Percentiles rank a stretch among this genome's conserved stretches.
These are phyloP conservation scores for Ianthella basta DNA, from an alignment of 37 sponge, comb jelly and placozoan genomes.

Conservation along the genomic window DNA sequence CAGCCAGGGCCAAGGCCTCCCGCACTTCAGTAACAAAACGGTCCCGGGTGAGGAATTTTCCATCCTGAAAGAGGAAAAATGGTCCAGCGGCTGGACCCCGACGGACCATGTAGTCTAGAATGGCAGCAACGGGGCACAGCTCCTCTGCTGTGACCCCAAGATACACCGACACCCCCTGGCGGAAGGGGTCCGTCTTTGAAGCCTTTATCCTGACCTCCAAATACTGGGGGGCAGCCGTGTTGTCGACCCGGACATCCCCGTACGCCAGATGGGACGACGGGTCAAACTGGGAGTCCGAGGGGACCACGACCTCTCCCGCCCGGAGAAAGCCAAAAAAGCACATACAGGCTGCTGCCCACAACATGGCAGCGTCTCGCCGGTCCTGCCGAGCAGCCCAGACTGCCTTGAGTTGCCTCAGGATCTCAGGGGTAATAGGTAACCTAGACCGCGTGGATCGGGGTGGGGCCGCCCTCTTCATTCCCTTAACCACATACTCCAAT, in stretches of 20 bases:
- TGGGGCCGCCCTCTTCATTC: neutral
- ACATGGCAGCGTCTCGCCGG: neutral
- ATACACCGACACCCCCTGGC: neutral
- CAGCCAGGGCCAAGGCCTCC: neutral
- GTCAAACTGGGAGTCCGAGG: neutral
- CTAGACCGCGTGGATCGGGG: neutral
- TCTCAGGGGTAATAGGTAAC: conserved; percentile 32
- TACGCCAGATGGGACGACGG: neutral
- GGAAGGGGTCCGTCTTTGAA: conserved; percentile 16
- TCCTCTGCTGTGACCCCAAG: neutral
- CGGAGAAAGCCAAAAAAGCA: conserved; percentile 1
- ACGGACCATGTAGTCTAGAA: neutral
- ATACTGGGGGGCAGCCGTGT: neutral
- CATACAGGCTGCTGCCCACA: neutral
- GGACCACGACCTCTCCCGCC: conserved; percentile 1
- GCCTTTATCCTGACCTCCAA: neutral
- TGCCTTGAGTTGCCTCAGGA: neutral
- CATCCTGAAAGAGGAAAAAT: neutral
- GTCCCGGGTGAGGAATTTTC: neutral
- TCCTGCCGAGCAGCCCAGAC: neutral
- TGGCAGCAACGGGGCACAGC: neutral
- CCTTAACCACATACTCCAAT: neutral
- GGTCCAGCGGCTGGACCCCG: conserved; percentile 15
- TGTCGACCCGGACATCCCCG: neutral
- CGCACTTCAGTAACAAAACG: conserved; percentile 10